phyloP scores from a whole-genome alignment of 2,797 vertebrate species.

The Rhinichthys osculus region DNA sequence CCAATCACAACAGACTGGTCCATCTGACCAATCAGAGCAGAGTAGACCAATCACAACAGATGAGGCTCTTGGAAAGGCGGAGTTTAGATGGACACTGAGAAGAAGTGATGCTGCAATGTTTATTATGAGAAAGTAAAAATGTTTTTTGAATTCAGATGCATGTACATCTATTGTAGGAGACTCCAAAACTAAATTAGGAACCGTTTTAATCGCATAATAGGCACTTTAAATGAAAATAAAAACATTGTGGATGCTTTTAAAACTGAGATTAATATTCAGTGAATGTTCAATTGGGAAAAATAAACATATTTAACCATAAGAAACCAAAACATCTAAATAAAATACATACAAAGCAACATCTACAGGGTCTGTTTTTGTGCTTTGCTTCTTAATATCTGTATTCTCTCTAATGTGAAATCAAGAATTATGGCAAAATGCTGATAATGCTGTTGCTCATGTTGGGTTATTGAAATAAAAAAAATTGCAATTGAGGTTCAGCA shows the following conservation, averaged over 20 bases:
- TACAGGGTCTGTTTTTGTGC: neutral
- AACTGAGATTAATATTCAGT: neutral
- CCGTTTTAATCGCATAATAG: neutral
- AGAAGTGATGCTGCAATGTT: neutral
- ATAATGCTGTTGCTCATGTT: slow-evolving; percentile 36
- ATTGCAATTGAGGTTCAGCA: slow-evolving; percentile 45
- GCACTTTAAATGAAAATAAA: neutral
- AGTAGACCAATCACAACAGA: too few species aligned
- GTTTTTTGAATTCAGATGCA: neutral
- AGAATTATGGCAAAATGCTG: slow-evolving; percentile 30
- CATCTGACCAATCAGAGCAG: too few species aligned
- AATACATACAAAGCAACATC: neutral
- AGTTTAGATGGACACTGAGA: neutral
- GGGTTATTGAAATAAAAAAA: slow-evolving; percentile 48
- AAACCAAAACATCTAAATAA: neutral
- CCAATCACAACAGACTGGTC: too few species aligned
- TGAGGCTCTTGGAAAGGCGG: neutral
- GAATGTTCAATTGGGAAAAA: neutral
- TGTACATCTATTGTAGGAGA: neutral
- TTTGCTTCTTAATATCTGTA: slow-evolving; percentile 7
- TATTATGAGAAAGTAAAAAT: neutral
- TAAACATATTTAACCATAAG: neutral
- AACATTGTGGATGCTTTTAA: neutral
- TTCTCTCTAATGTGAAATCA: slow-evolving; percentile 32
- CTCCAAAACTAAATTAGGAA: neutral